A percentile compares a stretch with the other conserved stretches of the same genome.
Conservation (phyloP, 2,113 vertebrate genomes). For the Chascanopsetta lugubris region DNA sequence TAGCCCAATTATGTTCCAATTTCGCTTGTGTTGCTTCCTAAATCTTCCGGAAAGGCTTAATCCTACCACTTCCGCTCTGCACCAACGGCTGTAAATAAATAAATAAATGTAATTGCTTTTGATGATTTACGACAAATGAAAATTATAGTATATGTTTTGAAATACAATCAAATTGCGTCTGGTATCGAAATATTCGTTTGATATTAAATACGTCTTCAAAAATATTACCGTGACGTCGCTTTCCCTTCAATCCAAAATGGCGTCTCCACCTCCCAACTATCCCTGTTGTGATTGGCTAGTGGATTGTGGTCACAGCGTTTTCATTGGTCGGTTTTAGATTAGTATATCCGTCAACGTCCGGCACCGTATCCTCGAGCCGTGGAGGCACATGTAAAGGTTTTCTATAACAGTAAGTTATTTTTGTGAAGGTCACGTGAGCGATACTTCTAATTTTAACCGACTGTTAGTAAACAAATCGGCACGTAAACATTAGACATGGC, state of each 20-base stretch:
- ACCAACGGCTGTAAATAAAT: constrained; percentile 35
- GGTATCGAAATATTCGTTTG: neutral
- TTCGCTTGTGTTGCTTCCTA: neutral
- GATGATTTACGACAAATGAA: too few relatives aligned
- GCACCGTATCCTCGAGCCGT: constrained; percentile 8
- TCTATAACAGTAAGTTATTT: constrained; percentile 40
- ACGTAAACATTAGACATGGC: too few relatives aligned
- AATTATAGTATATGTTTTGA: too few relatives aligned
- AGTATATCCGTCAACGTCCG: constrained; percentile 36
- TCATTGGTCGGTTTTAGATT: constrained; percentile 48
- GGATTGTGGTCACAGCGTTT: neutral
- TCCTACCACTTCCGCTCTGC: constrained; percentile 40
- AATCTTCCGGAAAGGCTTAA: neutral
- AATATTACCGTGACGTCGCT: neutral
- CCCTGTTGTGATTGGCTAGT: constrained; percentile 51
- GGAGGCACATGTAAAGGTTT: neutral
- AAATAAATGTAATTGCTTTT: too few relatives aligned
- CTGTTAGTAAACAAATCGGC: too few relatives aligned
- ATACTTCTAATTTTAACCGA: neutral
- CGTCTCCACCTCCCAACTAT: constrained; percentile 44
- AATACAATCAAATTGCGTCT: neutral
- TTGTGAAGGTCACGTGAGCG: neutral
- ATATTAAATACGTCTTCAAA: too few relatives aligned
- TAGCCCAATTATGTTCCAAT: too few relatives aligned
- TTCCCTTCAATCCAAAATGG: constrained; percentile 68